Percentiles rank a stretch among this genome's conserved stretches.
These are phyloP conservation scores for Aradophagus sp. DNA, from an alignment of 1,140 invertebrate species.

Conservation along the genomic window DNA sequence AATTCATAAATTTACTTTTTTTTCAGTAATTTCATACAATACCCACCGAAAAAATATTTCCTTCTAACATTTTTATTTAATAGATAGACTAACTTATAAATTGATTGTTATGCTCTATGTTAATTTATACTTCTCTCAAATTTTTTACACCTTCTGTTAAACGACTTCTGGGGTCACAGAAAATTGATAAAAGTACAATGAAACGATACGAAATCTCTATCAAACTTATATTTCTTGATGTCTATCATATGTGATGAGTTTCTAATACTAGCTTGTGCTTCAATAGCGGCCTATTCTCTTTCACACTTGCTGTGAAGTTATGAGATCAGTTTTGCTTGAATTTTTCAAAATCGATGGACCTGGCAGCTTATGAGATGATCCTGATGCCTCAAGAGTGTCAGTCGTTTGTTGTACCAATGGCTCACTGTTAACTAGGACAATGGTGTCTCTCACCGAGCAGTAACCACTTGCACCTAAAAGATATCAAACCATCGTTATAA, in stretches of 20 bases:
- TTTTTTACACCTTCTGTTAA: not conserved
- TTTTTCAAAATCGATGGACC: slow-evolving; percentile 76
- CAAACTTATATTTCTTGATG: slow-evolving; percentile 32
- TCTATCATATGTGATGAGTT: slow-evolving; percentile 12
- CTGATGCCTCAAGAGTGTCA: slow-evolving; percentile 36
- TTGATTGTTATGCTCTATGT: slow-evolving; percentile 31
- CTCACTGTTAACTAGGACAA: slow-evolving; percentile 78
- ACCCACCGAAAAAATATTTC: too few relatives aligned
- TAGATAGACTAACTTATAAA: too few relatives aligned
- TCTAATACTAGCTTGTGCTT: slow-evolving; percentile 3
- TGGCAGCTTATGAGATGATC: slow-evolving; percentile 69
- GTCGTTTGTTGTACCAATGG: slow-evolving; percentile 71
- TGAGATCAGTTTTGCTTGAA: slow-evolving; percentile 72
- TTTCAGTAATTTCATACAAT: too few relatives aligned
- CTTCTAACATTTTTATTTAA: too few relatives aligned
- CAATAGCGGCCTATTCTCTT: slow-evolving; percentile 13
- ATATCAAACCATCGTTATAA: not conserved
- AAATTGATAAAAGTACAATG: slow-evolving; percentile 45
- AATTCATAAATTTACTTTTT: too few relatives aligned
- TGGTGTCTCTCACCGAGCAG: slow-evolving; percentile 75
- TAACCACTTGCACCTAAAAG: slow-evolving; percentile 65
- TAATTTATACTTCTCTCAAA: slow-evolving; percentile 10
- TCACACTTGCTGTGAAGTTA: slow-evolving; percentile 73
- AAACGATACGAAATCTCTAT: slow-evolving; percentile 43
- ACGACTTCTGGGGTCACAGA: slow-evolving; percentile 29